A percentile compares a stretch with the other conserved stretches of the same genome.
Evolutionary conservation across 1,140 invertebrate genomes (phyloP).

Genomic region (Drosophila repletoides): DNA sequence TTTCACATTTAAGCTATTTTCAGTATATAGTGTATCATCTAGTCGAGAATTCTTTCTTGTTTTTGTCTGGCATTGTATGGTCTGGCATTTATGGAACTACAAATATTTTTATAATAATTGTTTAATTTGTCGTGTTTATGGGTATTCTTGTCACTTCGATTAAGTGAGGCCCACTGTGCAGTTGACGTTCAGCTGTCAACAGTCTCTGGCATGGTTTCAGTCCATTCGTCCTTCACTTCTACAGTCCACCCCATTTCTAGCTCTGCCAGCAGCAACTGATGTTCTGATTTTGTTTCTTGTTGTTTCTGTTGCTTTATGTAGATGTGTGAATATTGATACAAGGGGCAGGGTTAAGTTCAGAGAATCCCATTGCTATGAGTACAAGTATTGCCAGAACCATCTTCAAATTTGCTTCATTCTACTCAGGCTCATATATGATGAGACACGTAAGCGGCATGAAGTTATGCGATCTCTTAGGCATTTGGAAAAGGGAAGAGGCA

Average conservation of each 20-base stretch:
- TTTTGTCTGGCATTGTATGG: too few species aligned
- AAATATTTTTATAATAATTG: too few species aligned
- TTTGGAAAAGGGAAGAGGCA: too few species aligned
- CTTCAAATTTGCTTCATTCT: constrained; percentile 78
- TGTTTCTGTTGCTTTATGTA: constrained; percentile 45
- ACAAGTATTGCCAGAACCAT: constrained; percentile 46
- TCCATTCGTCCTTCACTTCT: not conserved
- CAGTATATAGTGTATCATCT: too few species aligned
- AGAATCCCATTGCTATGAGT: constrained; percentile 40
- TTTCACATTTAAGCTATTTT: too few species aligned
- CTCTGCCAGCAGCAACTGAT: constrained; percentile 23
- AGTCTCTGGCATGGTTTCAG: constrained; percentile 21
- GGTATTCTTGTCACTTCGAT: too few species aligned
- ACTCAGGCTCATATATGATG: constrained; percentile 27
- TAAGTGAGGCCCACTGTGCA: constrained; percentile 55
- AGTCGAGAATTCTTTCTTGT: too few species aligned
- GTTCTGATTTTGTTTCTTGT: not conserved
- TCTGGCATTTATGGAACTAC: too few species aligned
- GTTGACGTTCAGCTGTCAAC: constrained; percentile 50
- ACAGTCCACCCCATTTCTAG: not conserved
- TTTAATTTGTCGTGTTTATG: too few species aligned
- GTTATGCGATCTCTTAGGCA: constrained; percentile 43
- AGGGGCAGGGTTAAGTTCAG: constrained; percentile 27
- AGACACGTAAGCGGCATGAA: constrained; percentile 73
- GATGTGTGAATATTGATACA: constrained; percentile 31